Evolutionary conservation across 1,140 invertebrate genomes (phyloP).

Genomic region (Charaxes varanes): DNA sequence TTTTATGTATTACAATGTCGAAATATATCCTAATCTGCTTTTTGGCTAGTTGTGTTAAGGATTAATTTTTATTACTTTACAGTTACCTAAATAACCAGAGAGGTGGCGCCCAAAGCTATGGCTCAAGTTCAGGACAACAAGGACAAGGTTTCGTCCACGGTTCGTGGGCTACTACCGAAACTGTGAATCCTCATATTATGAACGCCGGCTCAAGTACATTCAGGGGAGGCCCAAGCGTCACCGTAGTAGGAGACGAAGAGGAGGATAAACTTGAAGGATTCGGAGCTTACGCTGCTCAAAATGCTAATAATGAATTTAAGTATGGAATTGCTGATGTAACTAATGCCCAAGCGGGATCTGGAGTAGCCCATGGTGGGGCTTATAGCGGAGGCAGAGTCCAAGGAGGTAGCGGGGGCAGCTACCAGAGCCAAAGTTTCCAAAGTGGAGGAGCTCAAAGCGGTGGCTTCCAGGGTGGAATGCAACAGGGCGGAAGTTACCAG

Average conservation of each 20-base stretch:
- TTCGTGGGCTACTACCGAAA: slow-evolving; percentile 66
- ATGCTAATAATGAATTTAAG: slow-evolving; percentile 54
- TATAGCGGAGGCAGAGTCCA: slow-evolving; percentile 4
- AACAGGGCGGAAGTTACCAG: slow-evolving; percentile 30
- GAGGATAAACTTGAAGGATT: slow-evolving; percentile 50
- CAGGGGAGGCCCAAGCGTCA: slow-evolving; percentile 33
- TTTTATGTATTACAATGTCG: too few species aligned
- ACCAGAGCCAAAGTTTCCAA: slow-evolving; percentile 21
- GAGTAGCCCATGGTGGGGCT: slow-evolving; percentile 6
- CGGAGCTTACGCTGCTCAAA: slow-evolving; percentile 47
- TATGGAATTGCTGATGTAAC: slow-evolving; percentile 54
- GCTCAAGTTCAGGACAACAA: slow-evolving; percentile 16
- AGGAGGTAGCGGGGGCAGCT: slow-evolving; percentile 7
- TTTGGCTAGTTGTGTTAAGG: too few species aligned
- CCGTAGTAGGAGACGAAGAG: slow-evolving; percentile 52
- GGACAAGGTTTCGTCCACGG: slow-evolving; percentile 47
- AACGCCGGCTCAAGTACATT: slow-evolving; percentile 63
- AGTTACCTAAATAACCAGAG: slow-evolving; percentile 37
- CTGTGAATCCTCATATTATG: slow-evolving; percentile 59
- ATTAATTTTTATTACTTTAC: slow-evolving; percentile 9
- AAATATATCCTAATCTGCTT: too few species aligned
- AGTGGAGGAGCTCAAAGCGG: slow-evolving; percentile 30
- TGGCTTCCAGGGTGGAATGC: slow-evolving; percentile 22
- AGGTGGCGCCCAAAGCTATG: slow-evolving; percentile 21
- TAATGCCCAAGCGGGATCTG: slow-evolving; percentile 15